These are phyloP conservation scores for Leptoteleia sp. DNA, from an alignment of 1,140 invertebrate genomes.

Conservation along the genomic window DNA sequence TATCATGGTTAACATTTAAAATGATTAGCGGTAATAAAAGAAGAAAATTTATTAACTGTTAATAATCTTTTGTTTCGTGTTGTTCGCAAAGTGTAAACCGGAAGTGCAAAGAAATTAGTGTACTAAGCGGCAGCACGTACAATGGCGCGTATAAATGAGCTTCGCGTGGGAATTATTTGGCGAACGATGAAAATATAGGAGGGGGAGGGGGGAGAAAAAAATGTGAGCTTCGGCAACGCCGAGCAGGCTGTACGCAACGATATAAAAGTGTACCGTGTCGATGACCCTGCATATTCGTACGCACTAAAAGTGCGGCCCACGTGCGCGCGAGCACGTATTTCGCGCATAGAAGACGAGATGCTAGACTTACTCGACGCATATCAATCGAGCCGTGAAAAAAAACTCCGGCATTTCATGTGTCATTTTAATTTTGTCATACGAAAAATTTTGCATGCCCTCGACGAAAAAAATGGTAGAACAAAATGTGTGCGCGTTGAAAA, in stretches of 20 bases:
- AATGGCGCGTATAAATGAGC: conserved; percentile 67
- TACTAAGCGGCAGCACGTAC: conserved; percentile 62
- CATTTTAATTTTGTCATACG: conserved; percentile 39
- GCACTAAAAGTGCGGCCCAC: conserved; percentile 73
- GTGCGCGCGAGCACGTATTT: conserved; percentile 67
- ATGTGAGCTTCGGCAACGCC: conserved; percentile 68
- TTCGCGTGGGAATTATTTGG: conserved; percentile 65
- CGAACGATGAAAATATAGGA: too few relatives aligned
- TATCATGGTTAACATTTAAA: too few relatives aligned
- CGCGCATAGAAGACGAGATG: conserved; percentile 67
- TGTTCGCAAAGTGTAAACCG: conserved; percentile 49
- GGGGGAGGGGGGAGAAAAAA: conserved; percentile 61
- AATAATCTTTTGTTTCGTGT: conserved; percentile 57
- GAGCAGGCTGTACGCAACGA: conserved; percentile 75
- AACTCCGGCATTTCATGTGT: conserved; percentile 51
- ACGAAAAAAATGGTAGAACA: too few relatives aligned
- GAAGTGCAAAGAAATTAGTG: conserved; percentile 64
- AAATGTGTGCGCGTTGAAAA: too few relatives aligned
- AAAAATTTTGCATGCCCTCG: too few relatives aligned
- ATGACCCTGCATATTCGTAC: conserved; percentile 77
- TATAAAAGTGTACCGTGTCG: conserved; percentile 81
- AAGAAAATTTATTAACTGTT: conserved; percentile 64
- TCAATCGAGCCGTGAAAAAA: conserved; percentile 62
- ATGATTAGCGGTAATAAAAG: conserved; percentile 44
- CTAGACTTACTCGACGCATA: conserved; percentile 64